phyloP scores from a whole-genome alignment of 2,113 vertebrate genomes.

The Brevimyrus niger region DNA sequence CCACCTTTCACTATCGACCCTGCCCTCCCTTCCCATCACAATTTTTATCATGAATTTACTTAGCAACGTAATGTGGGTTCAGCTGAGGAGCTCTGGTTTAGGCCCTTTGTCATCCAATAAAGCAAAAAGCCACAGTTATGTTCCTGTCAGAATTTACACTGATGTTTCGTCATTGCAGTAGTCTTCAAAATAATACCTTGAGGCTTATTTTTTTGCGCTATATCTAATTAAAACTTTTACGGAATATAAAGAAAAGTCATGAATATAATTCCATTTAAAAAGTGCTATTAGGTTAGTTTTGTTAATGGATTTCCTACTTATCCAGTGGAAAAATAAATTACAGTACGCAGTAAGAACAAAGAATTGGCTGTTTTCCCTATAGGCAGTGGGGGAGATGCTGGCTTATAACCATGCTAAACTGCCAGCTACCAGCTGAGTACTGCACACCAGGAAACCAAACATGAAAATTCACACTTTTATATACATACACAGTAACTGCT shows the following conservation, averaged over 20 bases:
- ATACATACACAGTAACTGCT: not conserved
- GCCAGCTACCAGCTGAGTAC: not conserved
- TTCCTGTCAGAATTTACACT: not conserved
- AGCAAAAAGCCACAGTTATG: not conserved
- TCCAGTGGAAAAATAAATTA: not conserved
- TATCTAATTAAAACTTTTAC: slow-evolving; percentile 1
- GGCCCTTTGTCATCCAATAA: not conserved
- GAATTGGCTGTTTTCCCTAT: not conserved
- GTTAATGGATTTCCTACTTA: not conserved
- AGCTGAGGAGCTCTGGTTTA: not conserved
- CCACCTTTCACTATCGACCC: not conserved
- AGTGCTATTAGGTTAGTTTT: not conserved
- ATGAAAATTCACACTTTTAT: not conserved
- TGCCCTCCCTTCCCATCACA: not conserved
- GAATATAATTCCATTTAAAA: not conserved
- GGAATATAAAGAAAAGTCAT: not conserved
- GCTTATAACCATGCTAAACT: not conserved
- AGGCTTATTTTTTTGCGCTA: not conserved
- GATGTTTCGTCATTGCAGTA: not conserved
- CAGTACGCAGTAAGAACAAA: not conserved
- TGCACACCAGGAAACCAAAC: not conserved
- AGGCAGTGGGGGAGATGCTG: not conserved
- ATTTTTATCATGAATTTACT: not conserved
- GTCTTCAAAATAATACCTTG: not conserved
- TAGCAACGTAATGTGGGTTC: not conserved